Evolutionary conservation across 1,140 invertebrate genomes (phyloP).

Genomic region (Battus philenor): DNA sequence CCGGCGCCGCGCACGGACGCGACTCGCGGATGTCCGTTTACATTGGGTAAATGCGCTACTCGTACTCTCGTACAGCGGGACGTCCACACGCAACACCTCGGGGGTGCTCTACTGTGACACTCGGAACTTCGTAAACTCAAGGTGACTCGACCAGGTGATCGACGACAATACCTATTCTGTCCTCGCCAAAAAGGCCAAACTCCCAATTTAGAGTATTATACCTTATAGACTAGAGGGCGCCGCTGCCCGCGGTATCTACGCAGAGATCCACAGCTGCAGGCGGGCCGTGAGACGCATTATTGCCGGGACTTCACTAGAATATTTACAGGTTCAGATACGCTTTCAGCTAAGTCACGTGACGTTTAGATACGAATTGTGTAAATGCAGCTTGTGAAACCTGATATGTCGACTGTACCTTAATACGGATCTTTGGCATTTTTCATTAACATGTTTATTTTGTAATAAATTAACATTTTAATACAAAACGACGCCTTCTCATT

Average conservation of each 20-base stretch:
- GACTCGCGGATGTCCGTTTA: conserved; percentile 31
- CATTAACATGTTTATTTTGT: conserved; percentile 18
- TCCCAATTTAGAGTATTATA: conserved; percentile 15
- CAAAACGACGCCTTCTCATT: conserved; percentile 6
- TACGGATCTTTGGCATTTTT: conserved; percentile 13
- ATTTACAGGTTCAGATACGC: conserved; percentile 47
- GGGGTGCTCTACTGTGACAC: too few species aligned
- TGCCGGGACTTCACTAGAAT: conserved; percentile 66
- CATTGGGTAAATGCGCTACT: too few species aligned
- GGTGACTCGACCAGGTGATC: conserved; percentile 36
- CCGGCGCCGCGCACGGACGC: too few species aligned
- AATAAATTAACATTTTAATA: conserved; percentile 18
- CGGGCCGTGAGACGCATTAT: conserved; percentile 66
- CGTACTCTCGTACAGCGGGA: too few species aligned
- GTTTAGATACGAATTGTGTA: conserved; percentile 25
- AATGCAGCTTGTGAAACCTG: conserved; percentile 22
- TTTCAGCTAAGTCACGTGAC: conserved; percentile 18
- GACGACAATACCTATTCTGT: conserved; percentile 32
- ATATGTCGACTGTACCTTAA: conserved; percentile 23
- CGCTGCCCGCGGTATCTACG: conserved; percentile 34
- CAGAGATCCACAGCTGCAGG: conserved; percentile 46
- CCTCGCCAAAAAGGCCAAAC: conserved; percentile 15
- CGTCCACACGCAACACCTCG: too few species aligned
- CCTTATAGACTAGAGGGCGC: conserved; percentile 1
- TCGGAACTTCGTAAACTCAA: conserved; percentile 42